Base-by-base conservation (phyloP, 2,888 invertebrate species). In the Erebia ligea region DNA sequence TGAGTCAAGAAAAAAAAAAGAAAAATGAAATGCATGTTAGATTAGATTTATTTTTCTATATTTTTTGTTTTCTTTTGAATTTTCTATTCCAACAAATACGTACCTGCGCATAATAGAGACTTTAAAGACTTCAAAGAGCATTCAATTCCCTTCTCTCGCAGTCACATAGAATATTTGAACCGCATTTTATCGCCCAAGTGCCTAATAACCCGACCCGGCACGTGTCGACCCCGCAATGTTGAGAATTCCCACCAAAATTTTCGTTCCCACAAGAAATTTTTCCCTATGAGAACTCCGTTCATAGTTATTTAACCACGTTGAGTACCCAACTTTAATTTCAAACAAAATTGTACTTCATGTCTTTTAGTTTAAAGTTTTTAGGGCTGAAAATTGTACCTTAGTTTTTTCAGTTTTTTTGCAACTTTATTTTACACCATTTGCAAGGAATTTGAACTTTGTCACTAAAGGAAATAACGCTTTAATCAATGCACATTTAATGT, bases 251-350 rank as follows among this genome's bases (percentile, higher is more conserved):
- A 81, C 81, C 68, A 75, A 79, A 76, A 74, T 67, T 66, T 76
- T 67, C 71, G 78, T 82, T 85, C 84, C 79, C 85, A 84, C 79
- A 81, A 78, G 82, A 84, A 82, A 78, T 79, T 78, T 81, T 78
- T 64, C 74, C 68, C 76, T 78, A 77, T 81, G 79, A 76, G 80
- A 82, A 67, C 63, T 62, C 45, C 45, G 42, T 21, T 67, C 70
- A 63, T 70, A 73, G 69, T 68, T 71, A 72, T 75, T 73, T 69
- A 67, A 70, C 69, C 70, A 69, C 64, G 52, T 52, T 40, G 50
- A 19, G 64, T 52, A 50, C 19, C 57, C 13, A 21, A 11, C 2
- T 42, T 11, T 11, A n/a, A 34, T 15, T 6, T 25, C 54, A 40
- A n/a, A 40, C 65, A 25, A 71, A 62, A 50, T 62, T 50, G 4